These are phyloP conservation scores for Lycopodina hypogea DNA, from an alignment of 37 sponge, comb jelly and placozoan genomes.

Conservation along the genomic window DNA sequence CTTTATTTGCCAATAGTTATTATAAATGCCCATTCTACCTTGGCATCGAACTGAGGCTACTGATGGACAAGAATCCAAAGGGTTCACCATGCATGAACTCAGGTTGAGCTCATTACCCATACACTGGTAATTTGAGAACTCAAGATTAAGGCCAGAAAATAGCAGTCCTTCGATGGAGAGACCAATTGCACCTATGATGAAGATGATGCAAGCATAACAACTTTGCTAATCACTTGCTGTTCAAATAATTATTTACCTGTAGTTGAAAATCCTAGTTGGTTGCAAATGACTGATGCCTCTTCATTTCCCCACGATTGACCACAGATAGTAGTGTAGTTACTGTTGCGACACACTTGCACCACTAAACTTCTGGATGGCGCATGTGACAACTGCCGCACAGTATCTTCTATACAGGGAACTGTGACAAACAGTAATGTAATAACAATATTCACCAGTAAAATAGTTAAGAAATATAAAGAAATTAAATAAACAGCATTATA, in stretches of 20 bases:
- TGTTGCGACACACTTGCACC: conserved; percentile 10
- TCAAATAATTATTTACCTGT: conserved; percentile 1
- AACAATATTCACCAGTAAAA: too few relatives aligned
- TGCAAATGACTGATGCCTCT: conserved; percentile 29
- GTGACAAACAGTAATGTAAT: not conserved
- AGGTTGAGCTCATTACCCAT: not conserved
- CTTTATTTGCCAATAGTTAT: not conserved
- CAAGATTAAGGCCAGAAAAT: not conserved
- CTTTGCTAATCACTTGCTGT: not conserved
- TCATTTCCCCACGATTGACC: conserved; percentile 7
- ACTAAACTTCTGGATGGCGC: not conserved
- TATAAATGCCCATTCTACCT: not conserved
- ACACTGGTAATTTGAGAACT: not conserved
- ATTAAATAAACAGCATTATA: too few relatives aligned
- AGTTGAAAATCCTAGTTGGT: conserved; percentile 25
- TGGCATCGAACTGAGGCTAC: not conserved
- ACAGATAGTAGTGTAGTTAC: conserved; percentile 14
- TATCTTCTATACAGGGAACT: not conserved
- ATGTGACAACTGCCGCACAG: not conserved
- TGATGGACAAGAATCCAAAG: not conserved
- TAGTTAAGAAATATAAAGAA: not conserved
- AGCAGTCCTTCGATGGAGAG: not conserved
- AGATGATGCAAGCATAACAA: not conserved
- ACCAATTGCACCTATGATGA: not conserved
- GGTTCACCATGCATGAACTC: not conserved